phyloP scores from a whole-genome alignment of 2,113 vertebrate species.

The Chaetodon trifascialis region DNA sequence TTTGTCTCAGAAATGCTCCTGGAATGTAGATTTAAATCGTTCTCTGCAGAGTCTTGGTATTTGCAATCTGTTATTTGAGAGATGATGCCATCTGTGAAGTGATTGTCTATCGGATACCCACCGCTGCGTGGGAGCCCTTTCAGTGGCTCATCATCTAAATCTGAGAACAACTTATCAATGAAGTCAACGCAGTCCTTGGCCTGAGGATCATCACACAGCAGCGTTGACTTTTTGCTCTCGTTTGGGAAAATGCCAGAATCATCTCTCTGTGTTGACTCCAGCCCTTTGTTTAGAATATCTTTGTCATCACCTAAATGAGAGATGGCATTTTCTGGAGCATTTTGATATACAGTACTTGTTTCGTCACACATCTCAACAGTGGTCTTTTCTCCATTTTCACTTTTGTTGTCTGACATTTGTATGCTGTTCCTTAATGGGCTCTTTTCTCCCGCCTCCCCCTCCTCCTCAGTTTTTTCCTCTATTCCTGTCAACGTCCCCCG shows the following conservation, averaged over 20 bases:
- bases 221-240: constrained; percentile 47
- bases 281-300: constrained; percentile 53
- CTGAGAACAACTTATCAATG: constrained; percentile 79
- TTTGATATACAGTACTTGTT: constrained; percentile 11
- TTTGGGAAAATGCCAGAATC: constrained; percentile 71
- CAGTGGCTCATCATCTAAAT: constrained; percentile 75
- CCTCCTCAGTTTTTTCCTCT: constrained; percentile 85
- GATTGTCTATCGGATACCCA: constrained; percentile 57
- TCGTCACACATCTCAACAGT: constrained; percentile 46
- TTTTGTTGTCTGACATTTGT: constrained; percentile 25
- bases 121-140: constrained; percentile 61
- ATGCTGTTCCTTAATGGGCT: constrained; percentile 48
- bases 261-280: constrained; percentile 64
- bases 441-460: constrained; percentile 67
- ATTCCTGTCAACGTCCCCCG: constrained; percentile 82
- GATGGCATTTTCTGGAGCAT: constrained; percentile 38
- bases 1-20: constrained; percentile 60
- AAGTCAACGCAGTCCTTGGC: constrained; percentile 73
- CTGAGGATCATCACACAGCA: constrained; percentile 51
- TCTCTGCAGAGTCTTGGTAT: constrained; percentile 58
- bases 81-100: constrained; percentile 69
- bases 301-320: constrained; percentile 30
- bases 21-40: constrained; percentile 54
- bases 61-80: constrained; percentile 71
- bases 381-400: constrained; percentile 17